These are phyloP conservation scores for Chrysogorgia sp. DNA, from an alignment of 92 coral and sea anemone genomes.

Conservation along the genomic window DNA sequence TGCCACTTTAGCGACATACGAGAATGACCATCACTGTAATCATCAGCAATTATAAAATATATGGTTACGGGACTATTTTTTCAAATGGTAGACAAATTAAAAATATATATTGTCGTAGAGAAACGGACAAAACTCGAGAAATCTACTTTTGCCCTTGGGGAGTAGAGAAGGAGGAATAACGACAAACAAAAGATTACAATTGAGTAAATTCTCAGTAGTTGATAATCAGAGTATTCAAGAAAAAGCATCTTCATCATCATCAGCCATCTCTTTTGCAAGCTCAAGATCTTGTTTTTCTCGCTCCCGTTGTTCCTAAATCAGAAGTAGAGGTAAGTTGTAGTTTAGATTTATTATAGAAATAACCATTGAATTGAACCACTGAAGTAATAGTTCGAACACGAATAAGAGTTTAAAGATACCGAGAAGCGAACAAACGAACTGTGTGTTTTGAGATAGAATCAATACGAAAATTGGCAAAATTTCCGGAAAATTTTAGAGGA, in stretches of 20 bases:
- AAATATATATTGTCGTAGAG: neutral
- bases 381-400: neutral
- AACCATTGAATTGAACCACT: too few relatives aligned
- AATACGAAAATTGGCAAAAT: too few relatives aligned
- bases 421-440: too few relatives aligned
- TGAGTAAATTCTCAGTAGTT: neutral
- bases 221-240: too few relatives aligned
- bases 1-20: too few relatives aligned
- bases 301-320: constrained; percentile 88
- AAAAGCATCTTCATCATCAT: constrained; percentile 94
- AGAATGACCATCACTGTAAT: too few relatives aligned
- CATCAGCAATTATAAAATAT: too few relatives aligned
- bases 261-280: constrained; percentile 99
- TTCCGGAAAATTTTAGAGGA: too few relatives aligned
- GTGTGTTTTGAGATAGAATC: too few relatives aligned
- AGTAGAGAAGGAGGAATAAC: neutral
- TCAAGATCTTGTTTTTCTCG: constrained; percentile 98
- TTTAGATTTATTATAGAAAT: too few relatives aligned
- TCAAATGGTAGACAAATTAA: neutral
- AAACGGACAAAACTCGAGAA: neutral
- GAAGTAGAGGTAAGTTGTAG: neutral
- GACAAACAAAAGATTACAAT: neutral
- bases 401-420: too few relatives aligned
- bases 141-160: neutral
- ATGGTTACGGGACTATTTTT: neutral